Evolutionary conservation across 2,797 vertebrate species (phyloP).

Genomic region (Lutjanus campechanus): DNA sequence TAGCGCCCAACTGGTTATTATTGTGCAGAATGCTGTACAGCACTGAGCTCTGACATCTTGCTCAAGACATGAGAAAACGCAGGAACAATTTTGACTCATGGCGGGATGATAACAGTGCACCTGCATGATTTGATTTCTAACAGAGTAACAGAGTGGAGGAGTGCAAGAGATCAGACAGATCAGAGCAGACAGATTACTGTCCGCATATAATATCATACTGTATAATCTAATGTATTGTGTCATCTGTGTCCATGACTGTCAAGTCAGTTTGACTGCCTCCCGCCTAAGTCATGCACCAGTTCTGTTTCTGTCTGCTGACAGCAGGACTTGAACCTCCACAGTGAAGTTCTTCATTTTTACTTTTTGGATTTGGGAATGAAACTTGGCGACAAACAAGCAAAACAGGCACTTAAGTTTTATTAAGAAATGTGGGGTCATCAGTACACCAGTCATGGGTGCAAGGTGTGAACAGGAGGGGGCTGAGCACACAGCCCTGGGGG

Average conservation of each 20-base stretch:
- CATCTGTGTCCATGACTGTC: background rate
- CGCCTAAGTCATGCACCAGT: background rate
- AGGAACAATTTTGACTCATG: background rate
- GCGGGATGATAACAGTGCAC: background rate
- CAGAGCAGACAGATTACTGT: background rate
- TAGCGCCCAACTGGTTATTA: constrained; percentile 14
- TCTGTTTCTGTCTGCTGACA: background rate
- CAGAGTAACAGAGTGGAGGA: background rate
- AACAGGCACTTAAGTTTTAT: background rate
- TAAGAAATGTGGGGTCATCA: no score
- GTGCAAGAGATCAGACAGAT: no score
- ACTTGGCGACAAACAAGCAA: background rate
- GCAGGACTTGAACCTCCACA: background rate
- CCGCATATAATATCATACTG: background rate
- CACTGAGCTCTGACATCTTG: background rate
- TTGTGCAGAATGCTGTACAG: background rate
- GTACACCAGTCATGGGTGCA: no score
- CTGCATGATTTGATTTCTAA: background rate
- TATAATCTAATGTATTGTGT: background rate
- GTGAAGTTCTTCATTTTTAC: no score
- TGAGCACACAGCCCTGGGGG: no score
- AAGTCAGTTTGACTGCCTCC: background rate
- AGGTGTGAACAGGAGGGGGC: no score
- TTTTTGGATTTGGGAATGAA: background rate
- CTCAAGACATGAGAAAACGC: background rate